A percentile compares a stretch with the other conserved stretches of the same genome.
Evolutionary conservation across 2,113 vertebrate genomes (phyloP).

Genomic region (Lagopus muta): DNA sequence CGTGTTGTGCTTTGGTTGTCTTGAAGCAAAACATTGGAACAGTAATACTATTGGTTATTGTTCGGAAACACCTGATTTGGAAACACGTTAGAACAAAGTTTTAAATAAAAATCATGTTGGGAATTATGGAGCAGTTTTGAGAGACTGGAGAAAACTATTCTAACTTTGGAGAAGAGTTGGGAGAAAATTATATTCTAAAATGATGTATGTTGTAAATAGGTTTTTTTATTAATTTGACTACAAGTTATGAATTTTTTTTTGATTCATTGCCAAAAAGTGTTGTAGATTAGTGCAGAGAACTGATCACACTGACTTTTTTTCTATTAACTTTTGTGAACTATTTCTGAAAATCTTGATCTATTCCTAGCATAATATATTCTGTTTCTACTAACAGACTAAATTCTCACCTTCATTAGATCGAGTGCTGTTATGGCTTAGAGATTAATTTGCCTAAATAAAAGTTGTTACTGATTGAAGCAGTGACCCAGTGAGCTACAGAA

Average conservation of each 20-base stretch:
- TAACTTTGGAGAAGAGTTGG: background rate
- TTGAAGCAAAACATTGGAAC: background rate
- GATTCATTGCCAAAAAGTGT: background rate
- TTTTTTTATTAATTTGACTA: background rate
- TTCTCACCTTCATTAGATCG: background rate
- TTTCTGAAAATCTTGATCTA: background rate
- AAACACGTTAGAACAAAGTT: background rate
- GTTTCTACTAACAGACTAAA: background rate
- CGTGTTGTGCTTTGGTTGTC: background rate
- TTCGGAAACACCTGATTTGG: background rate
- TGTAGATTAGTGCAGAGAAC: background rate
- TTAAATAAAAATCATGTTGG: background rate
- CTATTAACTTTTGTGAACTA: background rate
- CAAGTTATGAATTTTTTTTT: background rate
- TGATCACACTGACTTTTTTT: background rate
- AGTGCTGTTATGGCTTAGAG: background rate
- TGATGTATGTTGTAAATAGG: no score
- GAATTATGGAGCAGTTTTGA: background rate
- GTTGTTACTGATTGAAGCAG: background rate
- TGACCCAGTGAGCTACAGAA: background rate
- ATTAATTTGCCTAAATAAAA: background rate
- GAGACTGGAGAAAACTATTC: background rate
- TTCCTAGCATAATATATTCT: background rate
- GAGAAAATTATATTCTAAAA: background rate
- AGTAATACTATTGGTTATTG: background rate